Conservation (phyloP, 2,113 vertebrate species). For the Girardinichthys multiradiatus region DNA sequence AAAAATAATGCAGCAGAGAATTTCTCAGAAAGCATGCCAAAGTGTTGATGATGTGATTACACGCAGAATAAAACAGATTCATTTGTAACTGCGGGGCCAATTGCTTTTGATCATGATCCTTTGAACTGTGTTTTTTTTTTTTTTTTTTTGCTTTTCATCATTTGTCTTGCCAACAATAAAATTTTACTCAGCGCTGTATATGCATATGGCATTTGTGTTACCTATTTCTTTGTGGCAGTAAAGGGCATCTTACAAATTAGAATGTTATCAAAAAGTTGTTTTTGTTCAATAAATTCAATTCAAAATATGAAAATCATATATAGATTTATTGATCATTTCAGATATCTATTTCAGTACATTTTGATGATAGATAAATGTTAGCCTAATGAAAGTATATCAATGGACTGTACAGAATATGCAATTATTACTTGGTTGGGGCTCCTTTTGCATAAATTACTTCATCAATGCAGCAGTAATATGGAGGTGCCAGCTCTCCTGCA, state of each 20-base stretch:
- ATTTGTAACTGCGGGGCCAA: conserved; percentile 31
- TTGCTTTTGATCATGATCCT: conserved; percentile 42
- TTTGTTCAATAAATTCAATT: background rate
- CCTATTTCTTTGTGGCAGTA: background rate
- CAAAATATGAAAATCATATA: background rate
- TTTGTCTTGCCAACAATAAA: conserved; percentile 72
- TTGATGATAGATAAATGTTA: background rate
- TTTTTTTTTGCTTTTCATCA: conserved; percentile 50
- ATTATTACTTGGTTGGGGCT: no score
- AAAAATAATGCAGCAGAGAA: conserved; percentile 3
- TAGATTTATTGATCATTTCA: background rate
- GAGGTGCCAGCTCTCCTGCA: background rate
- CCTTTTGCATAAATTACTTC: no score
- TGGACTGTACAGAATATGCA: no score
- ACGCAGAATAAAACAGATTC: conserved; percentile 24
- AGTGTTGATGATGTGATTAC: conserved; percentile 37
- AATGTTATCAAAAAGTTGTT: background rate
- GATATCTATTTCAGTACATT: background rate
- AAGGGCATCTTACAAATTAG: no score
- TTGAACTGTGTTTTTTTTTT: conserved; percentile 42
- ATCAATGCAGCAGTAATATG: background rate
- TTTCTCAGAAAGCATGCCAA: conserved; percentile 35
- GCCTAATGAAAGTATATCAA: background rate
- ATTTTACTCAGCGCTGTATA: conserved; percentile 38
- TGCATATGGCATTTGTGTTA: background rate